These are phyloP conservation scores for Andrena haemorrhoa DNA, from an alignment of 2,888 invertebrate species.

Conservation along the genomic window DNA sequence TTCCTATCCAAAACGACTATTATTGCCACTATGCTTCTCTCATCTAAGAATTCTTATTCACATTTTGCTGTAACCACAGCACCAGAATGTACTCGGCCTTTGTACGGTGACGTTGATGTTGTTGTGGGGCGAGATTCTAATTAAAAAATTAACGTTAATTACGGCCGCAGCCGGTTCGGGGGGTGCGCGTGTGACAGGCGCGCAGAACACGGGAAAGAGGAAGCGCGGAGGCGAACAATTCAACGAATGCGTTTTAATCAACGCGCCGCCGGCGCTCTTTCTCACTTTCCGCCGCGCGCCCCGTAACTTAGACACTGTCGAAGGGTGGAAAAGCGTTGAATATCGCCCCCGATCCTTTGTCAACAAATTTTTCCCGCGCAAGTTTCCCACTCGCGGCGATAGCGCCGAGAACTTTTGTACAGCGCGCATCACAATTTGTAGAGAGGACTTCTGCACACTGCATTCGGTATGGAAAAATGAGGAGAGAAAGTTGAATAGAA, in stretches of 20 bases:
- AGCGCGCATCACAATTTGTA: neutral
- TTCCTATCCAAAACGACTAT: neutral
- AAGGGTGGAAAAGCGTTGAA: slow-evolving; percentile 43
- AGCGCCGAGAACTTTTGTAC: neutral
- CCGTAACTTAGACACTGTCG: slow-evolving; percentile 31
- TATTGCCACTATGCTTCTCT: neutral
- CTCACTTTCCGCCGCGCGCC: slow-evolving; percentile 9
- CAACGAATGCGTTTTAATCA: slow-evolving; percentile 76
- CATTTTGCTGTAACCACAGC: slow-evolving; percentile 1
- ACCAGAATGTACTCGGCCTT: slow-evolving; percentile 18
- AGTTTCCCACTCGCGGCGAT: slow-evolving; percentile 5
- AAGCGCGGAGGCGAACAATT: slow-evolving; percentile 66
- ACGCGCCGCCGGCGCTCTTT: slow-evolving; percentile 50
- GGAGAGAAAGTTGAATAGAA: neutral
- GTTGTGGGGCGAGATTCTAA: slow-evolving; percentile 71
- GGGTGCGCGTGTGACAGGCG: slow-evolving; percentile 33
- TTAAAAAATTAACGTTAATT: slow-evolving; percentile 80
- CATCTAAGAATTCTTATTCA: neutral
- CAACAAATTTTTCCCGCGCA: slow-evolving; percentile 20
- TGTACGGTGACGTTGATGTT: slow-evolving; percentile 59
- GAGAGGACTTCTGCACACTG: neutral
- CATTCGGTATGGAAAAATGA: neutral
- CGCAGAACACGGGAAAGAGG: slow-evolving; percentile 49
- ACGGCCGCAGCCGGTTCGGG: slow-evolving; percentile 52
- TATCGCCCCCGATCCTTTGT: slow-evolving; percentile 14